phyloP scores from a whole-genome alignment of 2,888 invertebrate genomes.

The Agriopis leucophaearia region DNA sequence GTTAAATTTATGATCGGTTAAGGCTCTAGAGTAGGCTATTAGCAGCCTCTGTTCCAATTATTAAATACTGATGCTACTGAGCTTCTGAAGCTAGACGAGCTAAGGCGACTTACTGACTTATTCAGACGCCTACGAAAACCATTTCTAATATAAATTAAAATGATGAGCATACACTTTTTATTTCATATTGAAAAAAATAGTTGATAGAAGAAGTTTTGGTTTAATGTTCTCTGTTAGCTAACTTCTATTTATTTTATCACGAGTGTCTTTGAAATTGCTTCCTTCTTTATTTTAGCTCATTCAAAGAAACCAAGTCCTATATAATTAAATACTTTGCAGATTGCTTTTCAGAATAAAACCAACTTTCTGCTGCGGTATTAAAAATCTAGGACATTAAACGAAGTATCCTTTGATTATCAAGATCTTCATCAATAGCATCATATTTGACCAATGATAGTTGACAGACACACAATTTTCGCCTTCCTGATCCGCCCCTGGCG shows the following conservation, averaged over 20 bases:
- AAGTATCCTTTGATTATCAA: not conserved
- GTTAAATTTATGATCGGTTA: constrained; percentile 4
- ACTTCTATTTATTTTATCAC: not conserved
- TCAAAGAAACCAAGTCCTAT: not conserved
- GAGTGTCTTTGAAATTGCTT: not conserved
- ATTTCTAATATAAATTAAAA: too few relatives aligned
- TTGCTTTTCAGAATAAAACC: not conserved
- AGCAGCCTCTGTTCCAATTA: not conserved
- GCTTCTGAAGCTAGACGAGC: too few relatives aligned
- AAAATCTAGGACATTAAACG: not conserved
- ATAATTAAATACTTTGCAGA: too few relatives aligned
- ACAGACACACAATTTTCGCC: constrained; percentile 19
- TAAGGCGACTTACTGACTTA: too few relatives aligned
- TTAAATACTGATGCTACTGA: not conserved
- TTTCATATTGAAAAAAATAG: not conserved
- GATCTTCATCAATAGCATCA: constrained; percentile 12
- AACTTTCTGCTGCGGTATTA: not conserved
- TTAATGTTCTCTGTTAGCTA: constrained; percentile 3
- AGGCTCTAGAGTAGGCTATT: not conserved
- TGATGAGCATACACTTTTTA: too few relatives aligned
- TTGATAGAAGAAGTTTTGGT: not conserved
- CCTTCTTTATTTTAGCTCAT: not conserved
- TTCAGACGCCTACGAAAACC: too few relatives aligned
- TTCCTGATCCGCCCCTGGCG: constrained; percentile 60
- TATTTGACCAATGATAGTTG: constrained; percentile 30